Percentiles rank a stretch among this genome's conserved stretches.
Conservation (phyloP, 2,113 vertebrate genomes). For the Poeciliopsis prolifica region DNA sequence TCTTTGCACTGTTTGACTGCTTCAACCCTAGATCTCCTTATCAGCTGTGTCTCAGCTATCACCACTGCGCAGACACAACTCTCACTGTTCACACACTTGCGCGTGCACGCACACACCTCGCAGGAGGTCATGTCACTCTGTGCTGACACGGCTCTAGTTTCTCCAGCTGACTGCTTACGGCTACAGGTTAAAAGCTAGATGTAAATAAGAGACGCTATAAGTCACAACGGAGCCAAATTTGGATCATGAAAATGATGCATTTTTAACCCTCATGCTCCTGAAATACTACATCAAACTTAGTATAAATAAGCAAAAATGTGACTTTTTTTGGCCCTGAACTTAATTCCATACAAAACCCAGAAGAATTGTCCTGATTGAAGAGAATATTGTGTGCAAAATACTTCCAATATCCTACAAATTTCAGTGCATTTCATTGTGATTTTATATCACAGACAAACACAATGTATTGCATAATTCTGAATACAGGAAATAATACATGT, state of each 20-base stretch:
- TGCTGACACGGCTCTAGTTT: slow-evolving; percentile 40
- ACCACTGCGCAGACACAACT: slow-evolving; percentile 48
- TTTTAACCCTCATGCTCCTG: neutral
- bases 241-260: neutral
- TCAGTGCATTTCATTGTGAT: too few relatives aligned
- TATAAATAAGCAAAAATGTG: neutral
- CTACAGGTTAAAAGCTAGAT: slow-evolving; percentile 18
- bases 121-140: slow-evolving; percentile 29
- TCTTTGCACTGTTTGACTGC: slow-evolving; percentile 67
- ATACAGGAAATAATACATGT: too few relatives aligned
- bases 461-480: too few relatives aligned
- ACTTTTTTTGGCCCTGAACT: neutral
- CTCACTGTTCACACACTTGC: slow-evolving; percentile 38
- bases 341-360: neutral
- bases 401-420: too few relatives aligned
- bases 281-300: neutral
- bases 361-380: neutral
- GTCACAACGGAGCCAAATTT: neutral
- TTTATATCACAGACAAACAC: too few relatives aligned
- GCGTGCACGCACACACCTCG: slow-evolving; percentile 23
- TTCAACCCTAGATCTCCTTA: slow-evolving; percentile 67
- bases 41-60: slow-evolving; percentile 70
- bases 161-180: slow-evolving; percentile 43
- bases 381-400: too few relatives aligned
- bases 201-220: slow-evolving; percentile 51